Percentiles rank a stretch among this genome's conserved stretches.
Conservation (phyloP, 2,113 vertebrate species). For the Bubo blakistoni region DNA sequence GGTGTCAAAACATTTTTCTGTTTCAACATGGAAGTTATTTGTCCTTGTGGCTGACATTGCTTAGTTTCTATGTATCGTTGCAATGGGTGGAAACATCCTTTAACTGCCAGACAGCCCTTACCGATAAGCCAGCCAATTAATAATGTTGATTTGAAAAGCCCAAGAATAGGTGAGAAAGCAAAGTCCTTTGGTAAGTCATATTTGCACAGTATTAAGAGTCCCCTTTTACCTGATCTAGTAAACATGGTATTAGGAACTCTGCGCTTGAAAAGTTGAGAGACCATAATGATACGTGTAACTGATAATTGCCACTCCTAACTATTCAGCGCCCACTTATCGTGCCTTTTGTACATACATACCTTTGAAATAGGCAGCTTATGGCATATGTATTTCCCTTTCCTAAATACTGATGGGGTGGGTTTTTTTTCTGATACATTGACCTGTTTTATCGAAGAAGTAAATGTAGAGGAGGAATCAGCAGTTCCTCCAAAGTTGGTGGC, state of each 20-base stretch:
- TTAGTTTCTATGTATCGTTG: conserved; percentile 72
- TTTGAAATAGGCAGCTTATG: conserved; percentile 10
- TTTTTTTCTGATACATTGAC: background rate
- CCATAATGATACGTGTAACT: background rate
- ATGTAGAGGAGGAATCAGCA: background rate
- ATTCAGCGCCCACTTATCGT: conserved; percentile 28
- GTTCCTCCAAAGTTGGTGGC: background rate
- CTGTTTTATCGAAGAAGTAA: background rate
- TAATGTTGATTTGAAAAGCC: conserved; percentile 67
- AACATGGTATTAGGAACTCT: conserved; percentile 44
- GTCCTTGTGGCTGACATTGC: conserved; percentile 64
- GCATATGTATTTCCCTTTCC: background rate
- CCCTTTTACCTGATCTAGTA: conserved; percentile 55
- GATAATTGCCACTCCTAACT: conserved; percentile 30
- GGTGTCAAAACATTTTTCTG: conserved; percentile 33
- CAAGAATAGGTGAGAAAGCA: conserved; percentile 68
- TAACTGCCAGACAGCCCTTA: conserved; percentile 69
- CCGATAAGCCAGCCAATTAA: conserved; percentile 70
- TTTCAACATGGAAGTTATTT: conserved; percentile 51
- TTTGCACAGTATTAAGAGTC: conserved; percentile 67
- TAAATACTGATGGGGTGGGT: background rate
- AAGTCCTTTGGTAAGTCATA: conserved; percentile 66
- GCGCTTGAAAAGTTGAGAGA: conserved; percentile 20
- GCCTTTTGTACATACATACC: conserved; percentile 38
- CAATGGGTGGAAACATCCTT: conserved; percentile 76